These are phyloP conservation scores for Hystrix cristata DNA, from an alignment of 2,113 vertebrate genomes.

Conservation along the genomic window DNA sequence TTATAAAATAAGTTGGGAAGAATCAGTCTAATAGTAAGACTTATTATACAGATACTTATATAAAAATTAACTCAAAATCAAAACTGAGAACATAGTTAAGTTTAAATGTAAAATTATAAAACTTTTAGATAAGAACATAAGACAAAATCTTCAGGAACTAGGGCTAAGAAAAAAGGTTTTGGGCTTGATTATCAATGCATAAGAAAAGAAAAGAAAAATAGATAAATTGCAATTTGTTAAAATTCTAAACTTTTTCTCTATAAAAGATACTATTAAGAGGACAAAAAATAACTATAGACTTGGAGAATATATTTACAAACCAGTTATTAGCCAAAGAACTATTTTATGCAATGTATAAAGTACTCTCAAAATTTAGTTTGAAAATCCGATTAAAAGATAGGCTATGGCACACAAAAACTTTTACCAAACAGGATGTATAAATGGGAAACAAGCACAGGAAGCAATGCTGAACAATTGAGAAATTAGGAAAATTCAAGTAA, in stretches of 20 bases:
- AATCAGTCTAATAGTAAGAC: not conserved
- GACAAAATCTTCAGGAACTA: not conserved
- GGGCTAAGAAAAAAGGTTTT: not conserved
- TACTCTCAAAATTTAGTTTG: not conserved
- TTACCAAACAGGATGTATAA: not conserved
- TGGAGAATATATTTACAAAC: not conserved
- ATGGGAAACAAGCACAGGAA: not conserved
- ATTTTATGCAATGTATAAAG: not conserved
- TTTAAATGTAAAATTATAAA: not conserved
- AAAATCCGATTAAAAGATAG: not conserved
- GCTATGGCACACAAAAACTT: not conserved
- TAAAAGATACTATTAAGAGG: not conserved
- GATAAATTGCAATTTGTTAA: not conserved
- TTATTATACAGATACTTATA: not conserved
- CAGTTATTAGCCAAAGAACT: not conserved
- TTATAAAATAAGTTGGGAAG: not conserved
- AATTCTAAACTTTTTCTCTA: not conserved
- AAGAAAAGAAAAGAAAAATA: not conserved
- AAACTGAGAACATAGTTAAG: not conserved
- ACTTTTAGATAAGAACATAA: not conserved
- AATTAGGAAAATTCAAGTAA: conserved; percentile 37
- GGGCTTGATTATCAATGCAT: not conserved
- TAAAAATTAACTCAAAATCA: not conserved
- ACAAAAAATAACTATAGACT: not conserved
- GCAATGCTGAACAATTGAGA: not conserved